phyloP scores from a whole-genome alignment of 2,113 vertebrate genomes.

The Neoarius graeffei region DNA sequence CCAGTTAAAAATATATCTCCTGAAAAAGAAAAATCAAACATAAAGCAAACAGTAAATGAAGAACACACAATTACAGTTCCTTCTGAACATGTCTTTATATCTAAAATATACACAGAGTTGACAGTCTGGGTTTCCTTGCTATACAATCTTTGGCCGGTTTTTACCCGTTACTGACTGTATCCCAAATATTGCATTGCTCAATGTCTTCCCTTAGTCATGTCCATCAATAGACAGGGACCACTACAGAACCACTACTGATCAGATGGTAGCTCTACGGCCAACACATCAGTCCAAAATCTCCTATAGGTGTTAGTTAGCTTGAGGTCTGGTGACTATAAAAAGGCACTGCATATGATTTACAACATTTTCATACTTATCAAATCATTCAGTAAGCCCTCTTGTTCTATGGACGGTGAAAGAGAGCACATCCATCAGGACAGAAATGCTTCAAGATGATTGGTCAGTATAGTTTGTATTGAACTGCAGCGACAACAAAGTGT shows the following conservation, averaged over 20 bases:
- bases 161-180: background rate
- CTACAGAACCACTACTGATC: background rate
- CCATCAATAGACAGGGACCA: background rate
- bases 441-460: background rate
- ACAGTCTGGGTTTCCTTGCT: background rate
- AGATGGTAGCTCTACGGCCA: background rate
- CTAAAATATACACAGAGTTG: background rate
- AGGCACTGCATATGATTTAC: background rate
- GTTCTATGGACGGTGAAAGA: background rate
- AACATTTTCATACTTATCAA: background rate
- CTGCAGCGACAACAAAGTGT: background rate
- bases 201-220: background rate
- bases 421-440: background rate
- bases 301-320: background rate
- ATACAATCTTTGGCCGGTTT: background rate
- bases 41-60: background rate
- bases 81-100: background rate
- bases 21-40: slow-evolving; percentile 59
- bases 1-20: slow-evolving; percentile 83
- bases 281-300: background rate
- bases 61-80: background rate
- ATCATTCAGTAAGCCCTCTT: background rate
- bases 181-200: background rate
- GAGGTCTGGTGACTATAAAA: background rate
- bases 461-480: background rate